Evolutionary conservation across 2,797 vertebrate genomes (phyloP).

Genomic region (Pyrocephalus nanus): DNA sequence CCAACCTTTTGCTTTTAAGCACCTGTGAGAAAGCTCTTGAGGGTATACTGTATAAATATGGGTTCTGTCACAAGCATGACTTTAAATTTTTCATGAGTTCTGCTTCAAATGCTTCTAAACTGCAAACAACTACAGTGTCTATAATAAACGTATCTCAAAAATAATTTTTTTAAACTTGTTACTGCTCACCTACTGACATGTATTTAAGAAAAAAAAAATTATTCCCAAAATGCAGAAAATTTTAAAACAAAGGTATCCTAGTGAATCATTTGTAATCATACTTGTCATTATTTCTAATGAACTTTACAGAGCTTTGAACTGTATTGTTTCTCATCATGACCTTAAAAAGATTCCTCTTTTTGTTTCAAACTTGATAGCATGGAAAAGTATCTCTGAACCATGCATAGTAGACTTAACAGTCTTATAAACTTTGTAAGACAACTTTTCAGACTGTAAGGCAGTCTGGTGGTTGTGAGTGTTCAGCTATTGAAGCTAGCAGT

Average conservation of each 20-base stretch:
- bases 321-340: background rate
- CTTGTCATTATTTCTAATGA: background rate
- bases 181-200: background rate
- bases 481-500: background rate
- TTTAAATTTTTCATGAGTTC: background rate
- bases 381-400: background rate
- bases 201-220: constrained; percentile 4
- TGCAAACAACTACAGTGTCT: background rate
- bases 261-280: background rate
- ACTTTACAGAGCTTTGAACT: background rate
- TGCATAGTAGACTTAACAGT: background rate
- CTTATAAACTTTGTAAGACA: background rate
- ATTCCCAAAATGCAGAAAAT: background rate
- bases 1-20: background rate
- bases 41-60: background rate
- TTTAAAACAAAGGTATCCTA: background rate
- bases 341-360: background rate
- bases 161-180: background rate
- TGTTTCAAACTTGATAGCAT: background rate
- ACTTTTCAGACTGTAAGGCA: background rate
- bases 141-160: background rate
- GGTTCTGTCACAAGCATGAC: background rate
- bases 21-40: background rate
- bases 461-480: background rate
- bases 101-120: background rate